Evolutionary conservation across 2,888 invertebrate genomes (phyloP).

Genomic region (Druceiella hillmani): DNA sequence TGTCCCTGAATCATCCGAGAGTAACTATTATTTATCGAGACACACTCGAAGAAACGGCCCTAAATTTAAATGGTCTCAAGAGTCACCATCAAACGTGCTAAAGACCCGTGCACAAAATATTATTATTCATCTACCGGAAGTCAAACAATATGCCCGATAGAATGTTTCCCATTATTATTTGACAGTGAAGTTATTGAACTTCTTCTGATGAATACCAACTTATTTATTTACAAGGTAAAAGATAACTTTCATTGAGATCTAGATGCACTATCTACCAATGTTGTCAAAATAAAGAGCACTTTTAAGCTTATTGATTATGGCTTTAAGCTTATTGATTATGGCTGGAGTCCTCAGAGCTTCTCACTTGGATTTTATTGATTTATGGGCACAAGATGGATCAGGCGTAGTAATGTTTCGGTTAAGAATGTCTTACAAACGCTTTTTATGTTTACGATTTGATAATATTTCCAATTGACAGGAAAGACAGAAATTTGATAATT

Average conservation of each 20-base stretch:
- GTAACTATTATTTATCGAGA: no score
- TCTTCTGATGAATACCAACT: conserved; percentile 7
- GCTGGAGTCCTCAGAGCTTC: conserved; percentile 15
- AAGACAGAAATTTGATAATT: no score
- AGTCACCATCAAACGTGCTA: conserved; percentile 1
- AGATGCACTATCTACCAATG: conserved; percentile 16
- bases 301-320: conserved; percentile 16
- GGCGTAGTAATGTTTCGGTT: conserved; percentile 19
- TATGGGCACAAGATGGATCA: conserved; percentile 24
- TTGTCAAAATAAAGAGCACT: conserved; percentile 19
- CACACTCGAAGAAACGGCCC: no score
- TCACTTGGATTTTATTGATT: conserved; percentile 20
- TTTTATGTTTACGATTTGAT: conserved; percentile 10
- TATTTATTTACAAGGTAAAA: conserved; percentile 13
- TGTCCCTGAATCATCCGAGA: no score
- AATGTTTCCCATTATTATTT: conserved; percentile 6
- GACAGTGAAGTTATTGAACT: conserved; percentile 2
- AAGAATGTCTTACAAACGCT: conserved; percentile 13
- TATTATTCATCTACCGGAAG: no score
- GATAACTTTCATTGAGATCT: conserved; percentile 14
- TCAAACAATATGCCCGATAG: not conserved
- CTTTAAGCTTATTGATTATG: no score
- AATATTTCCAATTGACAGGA: no score
- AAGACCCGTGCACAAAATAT: conserved; percentile 5
- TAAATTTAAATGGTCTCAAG: no score